Evolutionary conservation across 2,888 invertebrate species (phyloP).

Genomic region (Drosophila demipolita): DNA sequence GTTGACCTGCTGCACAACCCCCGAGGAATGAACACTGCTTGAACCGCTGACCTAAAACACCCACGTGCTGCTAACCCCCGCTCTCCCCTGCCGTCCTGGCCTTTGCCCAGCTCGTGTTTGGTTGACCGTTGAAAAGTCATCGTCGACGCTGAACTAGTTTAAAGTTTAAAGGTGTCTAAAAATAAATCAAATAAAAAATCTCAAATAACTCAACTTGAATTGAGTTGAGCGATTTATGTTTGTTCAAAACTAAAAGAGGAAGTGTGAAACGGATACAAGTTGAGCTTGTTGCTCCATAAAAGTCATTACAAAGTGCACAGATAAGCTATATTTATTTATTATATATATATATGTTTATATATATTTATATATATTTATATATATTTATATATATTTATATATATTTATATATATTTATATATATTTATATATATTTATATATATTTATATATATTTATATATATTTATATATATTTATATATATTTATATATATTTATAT

Average conservation of each 20-base stretch:
- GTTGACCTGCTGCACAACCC: conserved; percentile 33
- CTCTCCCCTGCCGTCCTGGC: neutral
- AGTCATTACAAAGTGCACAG: neutral
- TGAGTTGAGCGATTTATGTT: conserved; percentile 44
- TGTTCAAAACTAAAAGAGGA: conserved; percentile 27
- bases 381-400: no score
- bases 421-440: no score
- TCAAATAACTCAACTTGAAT: conserved; percentile 33
- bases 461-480: no score
- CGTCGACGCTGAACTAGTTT: conserved; percentile 45
- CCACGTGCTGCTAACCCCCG: neutral
- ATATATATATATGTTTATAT: no score
- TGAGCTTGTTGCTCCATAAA: neutral
- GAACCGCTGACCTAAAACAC: conserved; percentile 18
- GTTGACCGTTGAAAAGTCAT: conserved; percentile 15
- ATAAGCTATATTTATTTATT: neutral
- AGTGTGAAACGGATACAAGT: conserved; percentile 8
- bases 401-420: no score
- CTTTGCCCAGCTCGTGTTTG: neutral
- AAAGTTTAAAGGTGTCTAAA: conserved; percentile 57
- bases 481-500: no score
- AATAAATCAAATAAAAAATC: conserved; percentile 1
- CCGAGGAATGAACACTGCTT: conserved; percentile 8
- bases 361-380: neutral
- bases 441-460: no score